Percentiles rank a stretch among this genome's conserved stretches.
These are phyloP conservation scores for Aphelocoma californica DNA, from an alignment of 2,797 vertebrate species.

Conservation along the genomic window DNA sequence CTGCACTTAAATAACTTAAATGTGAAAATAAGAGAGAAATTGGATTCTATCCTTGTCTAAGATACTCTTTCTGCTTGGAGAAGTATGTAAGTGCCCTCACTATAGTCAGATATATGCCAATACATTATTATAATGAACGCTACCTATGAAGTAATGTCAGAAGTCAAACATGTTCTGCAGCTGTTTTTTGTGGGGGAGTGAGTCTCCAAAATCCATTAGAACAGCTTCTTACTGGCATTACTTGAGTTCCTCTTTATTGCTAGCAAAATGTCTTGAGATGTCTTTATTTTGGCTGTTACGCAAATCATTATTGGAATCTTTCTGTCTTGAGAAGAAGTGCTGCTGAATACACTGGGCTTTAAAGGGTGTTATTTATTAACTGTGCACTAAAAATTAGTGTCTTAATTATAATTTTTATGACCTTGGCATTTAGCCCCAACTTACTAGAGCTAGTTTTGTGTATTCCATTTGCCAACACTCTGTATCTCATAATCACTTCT, in stretches of 20 bases:
- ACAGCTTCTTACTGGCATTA: neutral
- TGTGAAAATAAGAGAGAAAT: neutral
- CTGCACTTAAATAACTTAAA: neutral
- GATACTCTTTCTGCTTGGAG: neutral
- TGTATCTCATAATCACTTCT: neutral
- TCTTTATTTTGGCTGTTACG: neutral
- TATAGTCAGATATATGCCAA: neutral
- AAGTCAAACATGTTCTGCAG: neutral
- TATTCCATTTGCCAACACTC: neutral
- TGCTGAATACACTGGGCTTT: neutral
- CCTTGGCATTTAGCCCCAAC: neutral
- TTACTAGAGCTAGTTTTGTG: neutral
- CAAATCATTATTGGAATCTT: neutral
- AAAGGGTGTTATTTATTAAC: neutral
- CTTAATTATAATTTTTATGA: neutral
- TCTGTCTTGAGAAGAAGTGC: neutral
- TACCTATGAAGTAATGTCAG: neutral
- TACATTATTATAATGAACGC: neutral
- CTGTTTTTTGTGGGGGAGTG: neutral
- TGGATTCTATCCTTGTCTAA: neutral
- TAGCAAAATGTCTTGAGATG: neutral
- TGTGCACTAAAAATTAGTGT: neutral
- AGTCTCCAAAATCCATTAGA: neutral
- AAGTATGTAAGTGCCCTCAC: neutral
- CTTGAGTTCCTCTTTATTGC: neutral